Percentiles rank a stretch among this genome's conserved stretches.
Evolutionary conservation across 2,888 invertebrate genomes (phyloP).

Genomic region (Lasioglossum vierecki): DNA sequence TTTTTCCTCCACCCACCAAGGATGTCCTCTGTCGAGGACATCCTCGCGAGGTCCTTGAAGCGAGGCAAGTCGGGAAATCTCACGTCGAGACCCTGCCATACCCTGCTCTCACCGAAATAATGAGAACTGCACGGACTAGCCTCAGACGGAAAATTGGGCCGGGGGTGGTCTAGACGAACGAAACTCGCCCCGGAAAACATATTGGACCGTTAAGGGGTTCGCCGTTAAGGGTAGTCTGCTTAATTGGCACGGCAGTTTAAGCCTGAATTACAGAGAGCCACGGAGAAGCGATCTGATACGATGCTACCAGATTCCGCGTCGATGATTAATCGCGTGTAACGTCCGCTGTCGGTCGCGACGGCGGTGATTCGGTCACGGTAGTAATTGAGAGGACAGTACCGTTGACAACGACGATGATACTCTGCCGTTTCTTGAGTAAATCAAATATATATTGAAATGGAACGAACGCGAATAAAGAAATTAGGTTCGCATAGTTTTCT

Average conservation of each 20-base stretch:
- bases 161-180: conserved; percentile 45
- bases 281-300: conserved; percentile 49
- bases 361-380: not conserved
- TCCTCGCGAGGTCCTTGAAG: conserved; percentile 19
- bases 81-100: conserved; percentile 44
- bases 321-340: conserved; percentile 65
- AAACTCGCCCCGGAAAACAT: conserved; percentile 77
- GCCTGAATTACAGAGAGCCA: conserved; percentile 66
- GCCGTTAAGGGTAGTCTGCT: conserved; percentile 74
- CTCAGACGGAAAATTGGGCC: not conserved
- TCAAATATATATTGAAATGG: not conserved
- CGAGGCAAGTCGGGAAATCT: conserved; percentile 73
- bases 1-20: conserved; percentile 14
- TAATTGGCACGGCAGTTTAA: conserved; percentile 78
- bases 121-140: conserved; percentile 27
- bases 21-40: not conserved
- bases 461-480: not conserved
- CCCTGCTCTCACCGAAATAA: conserved; percentile 60
- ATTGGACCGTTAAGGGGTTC: conserved; percentile 80
- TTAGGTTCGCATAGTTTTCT: not conserved
- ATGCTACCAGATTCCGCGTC: conserved; percentile 64
- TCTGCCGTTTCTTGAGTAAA: not conserved
- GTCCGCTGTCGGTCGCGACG: not conserved
- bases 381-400: not conserved
- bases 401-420: not conserved